Percentiles rank a stretch among this genome's conserved stretches.
Evolutionary conservation across 2,113 vertebrate species (phyloP).

Genomic region (Clarias magur): DNA sequence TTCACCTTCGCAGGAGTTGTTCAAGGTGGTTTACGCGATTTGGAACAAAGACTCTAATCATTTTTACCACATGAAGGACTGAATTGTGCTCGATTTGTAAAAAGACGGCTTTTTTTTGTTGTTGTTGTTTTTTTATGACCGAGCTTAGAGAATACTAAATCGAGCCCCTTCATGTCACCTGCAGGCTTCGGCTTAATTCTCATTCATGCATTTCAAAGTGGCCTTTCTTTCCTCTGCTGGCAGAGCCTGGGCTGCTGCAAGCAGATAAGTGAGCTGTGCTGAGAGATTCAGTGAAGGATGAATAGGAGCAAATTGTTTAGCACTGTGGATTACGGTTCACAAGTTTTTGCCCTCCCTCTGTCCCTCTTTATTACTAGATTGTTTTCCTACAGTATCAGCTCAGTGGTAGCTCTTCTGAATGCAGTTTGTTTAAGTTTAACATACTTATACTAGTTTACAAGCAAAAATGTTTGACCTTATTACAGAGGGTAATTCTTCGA

Average conservation of each 20-base stretch:
- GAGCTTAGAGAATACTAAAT: slow-evolving; percentile 27
- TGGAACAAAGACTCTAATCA: slow-evolving; percentile 18
- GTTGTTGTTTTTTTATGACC: slow-evolving; percentile 9
- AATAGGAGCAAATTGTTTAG: slow-evolving; percentile 46
- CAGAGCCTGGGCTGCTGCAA: slow-evolving; percentile 34
- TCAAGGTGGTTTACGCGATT: background rate
- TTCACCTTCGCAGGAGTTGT: background rate
- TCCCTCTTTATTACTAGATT: slow-evolving; percentile 7
- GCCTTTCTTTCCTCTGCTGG: slow-evolving; percentile 41
- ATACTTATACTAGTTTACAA: background rate
- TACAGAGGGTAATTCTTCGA: slow-evolving; percentile 5
- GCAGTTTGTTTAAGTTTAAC: background rate
- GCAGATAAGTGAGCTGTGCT: slow-evolving; percentile 42
- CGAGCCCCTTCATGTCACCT: slow-evolving; percentile 39
- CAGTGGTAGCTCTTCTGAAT: background rate
- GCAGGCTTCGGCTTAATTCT: slow-evolving; percentile 35
- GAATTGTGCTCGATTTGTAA: slow-evolving; percentile 34
- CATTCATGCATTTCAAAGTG: slow-evolving; percentile 38
- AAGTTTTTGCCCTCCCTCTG: background rate
- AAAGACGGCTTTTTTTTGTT: slow-evolving; percentile 33
- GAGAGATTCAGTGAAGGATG: slow-evolving; percentile 35
- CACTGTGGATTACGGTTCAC: slow-evolving; percentile 20
- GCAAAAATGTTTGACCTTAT: slow-evolving; percentile 32
- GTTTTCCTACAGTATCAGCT: slow-evolving; percentile 14
- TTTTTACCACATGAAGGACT: slow-evolving; percentile 13